Evolutionary conservation across 1,140 invertebrate species (phyloP).

Genomic region (Penaeus vannamei): DNA sequence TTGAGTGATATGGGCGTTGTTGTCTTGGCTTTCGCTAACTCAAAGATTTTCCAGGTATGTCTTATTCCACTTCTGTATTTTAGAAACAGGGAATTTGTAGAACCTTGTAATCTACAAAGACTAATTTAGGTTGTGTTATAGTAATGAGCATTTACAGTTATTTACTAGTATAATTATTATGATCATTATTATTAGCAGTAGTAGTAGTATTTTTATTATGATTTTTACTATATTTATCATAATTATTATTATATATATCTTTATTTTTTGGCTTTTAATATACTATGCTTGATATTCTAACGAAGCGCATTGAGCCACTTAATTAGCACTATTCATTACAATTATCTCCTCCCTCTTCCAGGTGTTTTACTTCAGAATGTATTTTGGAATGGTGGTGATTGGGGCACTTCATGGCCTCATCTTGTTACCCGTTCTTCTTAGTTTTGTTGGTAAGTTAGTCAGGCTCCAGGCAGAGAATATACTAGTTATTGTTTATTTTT

Average conservation of each 20-base stretch:
- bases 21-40: slow-evolving; percentile 91
- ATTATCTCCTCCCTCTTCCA: slow-evolving; percentile 1
- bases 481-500: neutral
- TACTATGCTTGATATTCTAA: neutral
- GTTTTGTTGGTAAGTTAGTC: slow-evolving; percentile 77
- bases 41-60: slow-evolving; percentile 88
- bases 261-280: neutral
- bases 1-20: slow-evolving; percentile 94
- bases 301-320: neutral
- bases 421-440: slow-evolving; percentile 90
- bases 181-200: too few relatives aligned
- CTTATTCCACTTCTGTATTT: slow-evolving; percentile 68
- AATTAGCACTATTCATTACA: neutral
- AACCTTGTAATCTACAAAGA: neutral
- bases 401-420: slow-evolving; percentile 92
- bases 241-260: too few relatives aligned
- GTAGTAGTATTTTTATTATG: too few relatives aligned
- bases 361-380: slow-evolving; percentile 96
- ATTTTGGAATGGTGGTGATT: slow-evolving; percentile 90
- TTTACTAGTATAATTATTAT: too few relatives aligned
- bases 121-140: too few relatives aligned
- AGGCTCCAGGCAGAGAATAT: neutral
- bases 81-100: neutral
- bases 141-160: too few relatives aligned
- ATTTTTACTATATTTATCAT: too few relatives aligned